Conservation (phyloP, 2,797 vertebrate genomes). For the Helarctos malayanus region DNA sequence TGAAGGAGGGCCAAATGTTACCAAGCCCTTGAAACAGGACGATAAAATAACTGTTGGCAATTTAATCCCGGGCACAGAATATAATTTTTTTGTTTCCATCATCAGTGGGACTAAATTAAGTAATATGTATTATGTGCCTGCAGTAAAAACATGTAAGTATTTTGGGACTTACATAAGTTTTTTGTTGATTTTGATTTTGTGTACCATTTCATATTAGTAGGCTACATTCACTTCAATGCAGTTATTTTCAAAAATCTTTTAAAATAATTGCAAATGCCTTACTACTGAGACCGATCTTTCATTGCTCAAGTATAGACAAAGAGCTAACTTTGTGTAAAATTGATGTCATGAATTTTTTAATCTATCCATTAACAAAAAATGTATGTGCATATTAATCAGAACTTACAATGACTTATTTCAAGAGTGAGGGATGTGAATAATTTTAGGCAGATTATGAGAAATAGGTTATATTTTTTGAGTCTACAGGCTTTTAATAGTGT, state of each 20-base stretch:
- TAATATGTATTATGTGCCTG: constrained; percentile 85
- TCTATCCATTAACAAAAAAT: not conserved
- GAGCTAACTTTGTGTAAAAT: not conserved
- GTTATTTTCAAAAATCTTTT: not conserved
- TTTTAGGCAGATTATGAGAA: not conserved
- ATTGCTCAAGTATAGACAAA: not conserved
- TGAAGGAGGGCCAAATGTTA: constrained; percentile 83
- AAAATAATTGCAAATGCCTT: not conserved
- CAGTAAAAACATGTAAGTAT: constrained; percentile 93
- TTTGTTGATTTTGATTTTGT: constrained; percentile 51
- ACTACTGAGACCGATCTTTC: not conserved
- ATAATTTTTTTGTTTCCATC: constrained; percentile 90
- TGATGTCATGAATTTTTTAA: not conserved
- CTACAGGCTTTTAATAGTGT: not conserved
- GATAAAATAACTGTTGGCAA: constrained; percentile 86
- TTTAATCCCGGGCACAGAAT: constrained; percentile 91
- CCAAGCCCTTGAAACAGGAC: constrained; percentile 80
- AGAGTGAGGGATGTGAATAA: constrained; percentile 35
- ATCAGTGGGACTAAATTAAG: constrained; percentile 90
- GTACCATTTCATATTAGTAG: not conserved
- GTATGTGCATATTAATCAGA: not conserved
- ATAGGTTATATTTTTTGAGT: not conserved
- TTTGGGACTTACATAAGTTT: constrained; percentile 45
- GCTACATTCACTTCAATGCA: not conserved
- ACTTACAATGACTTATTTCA: not conserved